Evolutionary conservation across 2,888 invertebrate genomes (phyloP).

Genomic region (Enchytraeus crypticus): DNA sequence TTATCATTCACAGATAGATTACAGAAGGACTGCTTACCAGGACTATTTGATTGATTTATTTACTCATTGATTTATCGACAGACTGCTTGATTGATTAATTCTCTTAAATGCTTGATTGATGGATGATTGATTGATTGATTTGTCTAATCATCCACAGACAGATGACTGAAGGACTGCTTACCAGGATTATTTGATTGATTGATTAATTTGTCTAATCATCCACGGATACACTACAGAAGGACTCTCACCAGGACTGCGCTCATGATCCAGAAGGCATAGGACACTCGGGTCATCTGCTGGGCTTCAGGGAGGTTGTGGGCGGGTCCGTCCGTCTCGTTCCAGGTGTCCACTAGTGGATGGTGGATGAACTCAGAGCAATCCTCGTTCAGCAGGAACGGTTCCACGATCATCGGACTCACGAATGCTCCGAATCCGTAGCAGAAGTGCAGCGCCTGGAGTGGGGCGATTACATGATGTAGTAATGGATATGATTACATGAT

Average conservation of each 20-base stretch:
- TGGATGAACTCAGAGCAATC: constrained; percentile 47
- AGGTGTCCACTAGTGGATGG: neutral
- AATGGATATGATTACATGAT: neutral
- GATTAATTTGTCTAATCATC: no score
- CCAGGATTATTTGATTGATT: no score
- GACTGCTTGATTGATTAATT: no score
- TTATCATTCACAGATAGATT: no score
- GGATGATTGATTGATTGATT: no score
- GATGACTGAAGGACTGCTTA: neutral
- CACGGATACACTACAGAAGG: no score
- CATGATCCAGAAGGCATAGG: constrained; percentile 51
- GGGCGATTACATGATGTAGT: no score
- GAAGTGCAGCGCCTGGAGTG: constrained; percentile 50
- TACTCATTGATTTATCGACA: no score
- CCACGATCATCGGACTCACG: constrained; percentile 51
- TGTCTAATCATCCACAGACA: neutral
- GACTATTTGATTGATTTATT: no score
- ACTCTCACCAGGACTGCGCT: constrained; percentile 46
- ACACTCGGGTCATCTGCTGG: constrained; percentile 40
- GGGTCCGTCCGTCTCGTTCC: constrained; percentile 8
- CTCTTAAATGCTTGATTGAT: no score
- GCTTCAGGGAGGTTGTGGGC: constrained; percentile 30
- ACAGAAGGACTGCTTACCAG: no score
- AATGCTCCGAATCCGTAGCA: constrained; percentile 52
- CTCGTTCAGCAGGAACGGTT: constrained; percentile 50